These are phyloP conservation scores for Lamellibrachia columna DNA, from an alignment of 2,888 invertebrate species.

Conservation along the genomic window DNA sequence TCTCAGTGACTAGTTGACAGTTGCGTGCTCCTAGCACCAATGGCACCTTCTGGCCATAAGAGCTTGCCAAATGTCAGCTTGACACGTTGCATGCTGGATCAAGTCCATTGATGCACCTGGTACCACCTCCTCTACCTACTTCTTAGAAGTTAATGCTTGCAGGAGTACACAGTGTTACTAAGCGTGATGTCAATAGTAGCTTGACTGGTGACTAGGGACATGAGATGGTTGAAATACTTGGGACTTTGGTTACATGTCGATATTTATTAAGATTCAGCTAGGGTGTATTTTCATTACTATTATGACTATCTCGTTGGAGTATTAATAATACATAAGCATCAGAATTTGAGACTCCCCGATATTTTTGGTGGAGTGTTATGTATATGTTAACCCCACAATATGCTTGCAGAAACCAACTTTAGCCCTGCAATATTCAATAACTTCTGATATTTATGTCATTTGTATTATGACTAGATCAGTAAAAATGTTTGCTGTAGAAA, in stretches of 20 bases:
- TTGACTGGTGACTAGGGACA: background rate
- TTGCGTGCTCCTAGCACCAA: background rate
- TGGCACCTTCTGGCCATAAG: background rate
- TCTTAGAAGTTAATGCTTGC: background rate
- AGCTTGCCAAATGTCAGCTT: slow-evolving; percentile 11
- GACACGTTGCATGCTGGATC: background rate
- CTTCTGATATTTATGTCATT: too few relatives aligned
- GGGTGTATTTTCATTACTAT: too few relatives aligned
- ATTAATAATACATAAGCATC: too few relatives aligned
- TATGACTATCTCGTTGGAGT: too few relatives aligned
- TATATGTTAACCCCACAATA: too few relatives aligned
- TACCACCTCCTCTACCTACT: background rate
- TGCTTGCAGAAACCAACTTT: too few relatives aligned
- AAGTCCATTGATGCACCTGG: background rate
- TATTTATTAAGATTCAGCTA: too few relatives aligned
- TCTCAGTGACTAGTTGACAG: background rate
- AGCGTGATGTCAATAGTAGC: background rate
- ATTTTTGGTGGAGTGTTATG: too few relatives aligned
- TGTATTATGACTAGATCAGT: too few relatives aligned
- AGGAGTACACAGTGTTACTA: background rate
- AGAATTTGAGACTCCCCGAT: too few relatives aligned
- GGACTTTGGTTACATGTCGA: background rate
- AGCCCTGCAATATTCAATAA: too few relatives aligned
- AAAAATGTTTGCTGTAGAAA: too few relatives aligned
- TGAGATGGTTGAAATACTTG: background rate